Evolutionary conservation across 2,113 vertebrate species (phyloP), one percentile per base, ranked within the genome.

Genomic region (Albula glossodonta): DNA sequence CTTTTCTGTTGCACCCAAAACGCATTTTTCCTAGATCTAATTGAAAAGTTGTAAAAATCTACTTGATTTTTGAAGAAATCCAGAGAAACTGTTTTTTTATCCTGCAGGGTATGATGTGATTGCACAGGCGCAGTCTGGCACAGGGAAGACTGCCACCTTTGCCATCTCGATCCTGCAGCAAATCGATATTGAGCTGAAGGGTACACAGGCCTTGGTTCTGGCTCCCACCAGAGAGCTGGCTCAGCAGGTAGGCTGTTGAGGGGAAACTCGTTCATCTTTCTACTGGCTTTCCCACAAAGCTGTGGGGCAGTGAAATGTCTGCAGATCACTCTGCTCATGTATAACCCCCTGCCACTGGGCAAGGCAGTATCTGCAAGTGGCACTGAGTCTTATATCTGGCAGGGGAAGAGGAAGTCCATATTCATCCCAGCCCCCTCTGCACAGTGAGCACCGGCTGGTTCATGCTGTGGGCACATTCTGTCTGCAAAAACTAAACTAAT

Each of bases 391-490:
- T 91, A 91, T 88, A 91, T 92, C 92, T 91, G 89, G 3, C 89
- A 66, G 87, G 92, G 92, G 90, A 50, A 93, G 78, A 91, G 48
- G 0, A 79, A 87, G 70, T 77, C 91, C 90, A 89, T 91, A 51
- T 92, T 94, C 91, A 93, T 94, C 91, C 89, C 91, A 92, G 92
- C 89, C 83, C 66, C 9, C 90, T 92, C 88, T 88, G 51, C 50
- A 25, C 70, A 51, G 86, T 92, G 91, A 91, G 88, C 41, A 57
- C 50, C 78, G 86, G 85, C 91, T 94, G 92, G 88, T 93, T 93
- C 92, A 93, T 92, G 90, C 86, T 85, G 82, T 92, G 90, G 90
- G 63, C 84, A 92, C 89, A 92, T 31, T 22, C 2, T 41, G 31
- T 41, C 31, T 41, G 31, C 31, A 41, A 41, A 41, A 41, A 41